phyloP scores from a whole-genome alignment of 2,797 vertebrate species.

The Coregonus ussuriensis region DNA sequence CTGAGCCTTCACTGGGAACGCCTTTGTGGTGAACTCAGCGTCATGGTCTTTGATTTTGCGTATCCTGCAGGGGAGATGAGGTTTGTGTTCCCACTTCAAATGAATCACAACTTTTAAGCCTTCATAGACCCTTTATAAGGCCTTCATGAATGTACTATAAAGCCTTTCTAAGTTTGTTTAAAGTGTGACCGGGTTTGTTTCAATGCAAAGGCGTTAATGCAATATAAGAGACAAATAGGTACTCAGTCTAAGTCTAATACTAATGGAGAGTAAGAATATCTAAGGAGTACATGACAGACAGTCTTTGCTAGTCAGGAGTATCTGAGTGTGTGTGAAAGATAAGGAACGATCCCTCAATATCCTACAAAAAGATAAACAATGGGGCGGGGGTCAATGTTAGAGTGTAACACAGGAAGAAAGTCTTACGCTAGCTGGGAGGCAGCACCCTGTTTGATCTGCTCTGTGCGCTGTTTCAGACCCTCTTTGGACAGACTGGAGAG shows the following conservation, averaged over 20 bases:
- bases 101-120: not conserved
- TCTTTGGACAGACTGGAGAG: conserved; percentile 85
- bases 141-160: not conserved
- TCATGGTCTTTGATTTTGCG: conserved; percentile 87
- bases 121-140: not conserved
- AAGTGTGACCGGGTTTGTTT: not conserved
- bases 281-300: not conserved
- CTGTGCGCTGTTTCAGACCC: conserved; percentile 83
- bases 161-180: not conserved
- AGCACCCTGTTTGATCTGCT: conserved; percentile 81
- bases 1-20: conserved; percentile 83
- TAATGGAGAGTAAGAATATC: not conserved
- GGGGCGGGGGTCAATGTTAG: not conserved
- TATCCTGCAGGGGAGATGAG: conserved; percentile 56
- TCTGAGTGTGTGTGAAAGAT: not conserved
- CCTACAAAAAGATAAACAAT: not conserved
- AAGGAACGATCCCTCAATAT: not conserved
- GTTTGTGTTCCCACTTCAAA: too few species aligned
- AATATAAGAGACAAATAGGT: not conserved
- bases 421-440: conserved; percentile 87
- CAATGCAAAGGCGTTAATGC: not conserved
- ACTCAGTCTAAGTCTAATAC: too few species aligned
- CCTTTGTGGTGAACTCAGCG: conserved; percentile 78
- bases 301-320: not conserved
- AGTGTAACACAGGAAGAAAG: not conserved